Base-by-base conservation (phyloP, 2,888 invertebrate species). In the Synanthedon vespiformis region DNA sequence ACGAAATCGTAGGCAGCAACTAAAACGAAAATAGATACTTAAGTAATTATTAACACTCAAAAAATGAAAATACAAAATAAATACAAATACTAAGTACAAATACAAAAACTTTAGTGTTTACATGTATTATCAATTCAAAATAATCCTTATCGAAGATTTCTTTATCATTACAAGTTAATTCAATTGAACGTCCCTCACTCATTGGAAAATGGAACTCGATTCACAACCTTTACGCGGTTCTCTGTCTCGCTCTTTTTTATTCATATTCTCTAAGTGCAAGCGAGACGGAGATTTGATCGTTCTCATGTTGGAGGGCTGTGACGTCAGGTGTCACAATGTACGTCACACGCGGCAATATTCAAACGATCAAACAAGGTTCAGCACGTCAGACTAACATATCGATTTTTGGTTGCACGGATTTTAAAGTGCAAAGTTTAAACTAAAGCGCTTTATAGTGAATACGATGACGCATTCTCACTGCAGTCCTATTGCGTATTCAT, bases 291-390 rank as follows among this genome's bases (percentile, higher is more conserved):
- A 44, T 5, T 13, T 4, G 44, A 13, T n/a, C 44, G n/a, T 4
- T 14, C 13, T 12, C 44, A 44, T n/a, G 41, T 8, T 6, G 14
- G 44, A 44, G 44, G 44, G 44, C 44, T n/a, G 72, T 83, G 84
- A 85, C 85, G 84, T 80, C 80, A 79, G 73, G 63, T 58, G 56
- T 56, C 57, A 59, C 57, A 59, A 64, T 70, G 79, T 78, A 88
- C 88, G 88, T 88, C 88, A 88, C 63, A 65, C 76, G 86, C 88
- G 87, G 80, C 81, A 87, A 85, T 62, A 81, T 88, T 86, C 78
- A 85, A 88, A 85, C 67, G 67, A 62, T 58, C 57, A 69, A 68
- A 67, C 68, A 67, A 6, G 50, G 27, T 34, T 65, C 65, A 54
- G 67, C 73, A 81, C 81, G 81, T 81, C 82, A 83, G 74, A 67